Evolutionary conservation across 2,113 vertebrate genomes (phyloP).

Genomic region (Miniopterus natalensis): DNA sequence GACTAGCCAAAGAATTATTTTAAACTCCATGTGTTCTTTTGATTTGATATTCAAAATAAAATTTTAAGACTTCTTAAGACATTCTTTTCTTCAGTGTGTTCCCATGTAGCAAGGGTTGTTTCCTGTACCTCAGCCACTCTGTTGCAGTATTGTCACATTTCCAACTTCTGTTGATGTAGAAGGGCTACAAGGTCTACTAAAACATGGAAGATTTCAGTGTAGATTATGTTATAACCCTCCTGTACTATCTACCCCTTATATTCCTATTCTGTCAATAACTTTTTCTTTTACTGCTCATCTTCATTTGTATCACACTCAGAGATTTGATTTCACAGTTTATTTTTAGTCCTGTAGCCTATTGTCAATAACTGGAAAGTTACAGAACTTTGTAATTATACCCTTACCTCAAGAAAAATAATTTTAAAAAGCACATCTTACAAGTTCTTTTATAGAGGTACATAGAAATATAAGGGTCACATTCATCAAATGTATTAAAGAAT

Average conservation of each 20-base stretch:
- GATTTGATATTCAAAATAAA: background rate
- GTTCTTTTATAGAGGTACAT: background rate
- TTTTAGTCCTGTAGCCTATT: background rate
- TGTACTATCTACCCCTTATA: background rate
- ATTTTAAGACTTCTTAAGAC: background rate
- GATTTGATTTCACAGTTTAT: background rate
- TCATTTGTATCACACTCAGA: background rate
- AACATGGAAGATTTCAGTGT: background rate
- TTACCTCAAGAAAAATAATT: background rate
- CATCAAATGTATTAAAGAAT: background rate
- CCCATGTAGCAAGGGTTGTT: background rate
- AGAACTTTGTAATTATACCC: background rate
- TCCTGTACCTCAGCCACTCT: background rate
- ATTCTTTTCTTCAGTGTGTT: conserved; percentile 23
- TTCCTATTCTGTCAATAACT: background rate
- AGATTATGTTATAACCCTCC: background rate
- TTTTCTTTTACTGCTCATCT: background rate
- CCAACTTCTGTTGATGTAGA: conserved; percentile 11
- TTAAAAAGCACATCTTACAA: background rate
- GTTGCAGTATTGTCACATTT: background rate
- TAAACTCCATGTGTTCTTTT: background rate
- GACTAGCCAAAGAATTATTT: background rate
- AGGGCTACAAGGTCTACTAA: background rate
- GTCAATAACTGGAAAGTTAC: background rate
- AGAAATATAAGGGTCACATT: background rate